A percentile compares a stretch with the other conserved stretches of the same genome.
Evolutionary conservation across 2,113 vertebrate genomes (phyloP).

Genomic region (Motacilla tschutschensis): DNA sequence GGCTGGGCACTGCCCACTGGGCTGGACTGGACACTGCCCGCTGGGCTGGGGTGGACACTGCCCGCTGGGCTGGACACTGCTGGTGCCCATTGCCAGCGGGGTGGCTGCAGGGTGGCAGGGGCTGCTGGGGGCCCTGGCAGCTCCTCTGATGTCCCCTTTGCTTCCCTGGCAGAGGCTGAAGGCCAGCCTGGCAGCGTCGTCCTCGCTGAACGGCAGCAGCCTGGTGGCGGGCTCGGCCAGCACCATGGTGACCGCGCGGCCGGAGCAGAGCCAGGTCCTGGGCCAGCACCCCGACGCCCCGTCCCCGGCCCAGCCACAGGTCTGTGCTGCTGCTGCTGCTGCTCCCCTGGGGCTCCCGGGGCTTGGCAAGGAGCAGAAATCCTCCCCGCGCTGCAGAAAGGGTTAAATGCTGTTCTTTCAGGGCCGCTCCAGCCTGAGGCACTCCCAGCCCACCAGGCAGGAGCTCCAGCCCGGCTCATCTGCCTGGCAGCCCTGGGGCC

Average conservation of each 20-base stretch:
- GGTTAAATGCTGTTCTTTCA: not conserved
- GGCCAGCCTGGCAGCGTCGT: conserved; percentile 85
- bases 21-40: too few relatives aligned
- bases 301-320: conserved; percentile 95
- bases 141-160: not conserved
- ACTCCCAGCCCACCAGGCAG: not conserved
- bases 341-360: not conserved
- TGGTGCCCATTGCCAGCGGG: fast-evolving
- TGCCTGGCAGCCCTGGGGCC: not conserved
- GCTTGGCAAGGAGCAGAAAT: not conserved
- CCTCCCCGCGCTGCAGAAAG: fast-evolving
- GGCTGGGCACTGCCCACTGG: too few relatives aligned
- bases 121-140: not conserved
- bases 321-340: conserved; percentile 21
- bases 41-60: not conserved
- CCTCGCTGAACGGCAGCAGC: conserved; percentile 79
- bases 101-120: not conserved
- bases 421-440: not conserved
- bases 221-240: conserved; percentile 82
- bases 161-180: conserved; percentile 84
- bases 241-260: conserved; percentile 88
- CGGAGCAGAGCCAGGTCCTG: conserved; percentile 90
- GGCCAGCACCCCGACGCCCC: conserved; percentile 92
- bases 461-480: not conserved
- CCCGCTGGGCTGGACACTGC: not conserved